Percentiles rank a stretch among this genome's conserved stretches.
phyloP scores from a whole-genome alignment of 2,113 vertebrate genomes.

The Prunella himalayana region DNA sequence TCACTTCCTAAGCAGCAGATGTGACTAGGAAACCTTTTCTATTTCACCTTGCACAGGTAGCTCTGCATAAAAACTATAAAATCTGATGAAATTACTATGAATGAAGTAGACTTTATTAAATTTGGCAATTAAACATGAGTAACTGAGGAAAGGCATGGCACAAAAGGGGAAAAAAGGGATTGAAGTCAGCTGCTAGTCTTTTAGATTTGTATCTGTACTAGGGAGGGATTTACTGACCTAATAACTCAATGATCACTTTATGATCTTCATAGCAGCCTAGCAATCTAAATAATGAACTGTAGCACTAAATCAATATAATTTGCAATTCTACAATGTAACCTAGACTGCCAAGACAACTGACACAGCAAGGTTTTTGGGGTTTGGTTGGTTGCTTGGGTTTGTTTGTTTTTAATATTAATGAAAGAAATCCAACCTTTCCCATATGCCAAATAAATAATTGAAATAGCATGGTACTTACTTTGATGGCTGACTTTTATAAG shows the following conservation, averaged over 20 bases:
- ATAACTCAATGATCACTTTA: background rate
- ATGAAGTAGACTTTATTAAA: background rate
- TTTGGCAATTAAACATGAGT: background rate
- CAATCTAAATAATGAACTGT: background rate
- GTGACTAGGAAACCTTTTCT: background rate
- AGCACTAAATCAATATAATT: background rate
- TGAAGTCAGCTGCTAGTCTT: background rate
- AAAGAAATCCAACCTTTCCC: background rate
- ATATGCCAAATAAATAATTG: background rate
- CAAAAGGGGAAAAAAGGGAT: background rate
- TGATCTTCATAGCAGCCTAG: background rate
- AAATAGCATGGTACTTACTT: background rate
- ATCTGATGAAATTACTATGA: background rate
- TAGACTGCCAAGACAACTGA: background rate
- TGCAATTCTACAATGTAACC: background rate
- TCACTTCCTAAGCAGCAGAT: background rate
- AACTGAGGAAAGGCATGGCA: background rate
- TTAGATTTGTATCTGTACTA: background rate
- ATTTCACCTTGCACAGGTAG: background rate
- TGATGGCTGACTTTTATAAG: background rate
- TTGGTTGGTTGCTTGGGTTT: background rate
- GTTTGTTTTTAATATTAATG: background rate
- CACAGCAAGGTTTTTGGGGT: background rate
- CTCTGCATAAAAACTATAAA: background rate
- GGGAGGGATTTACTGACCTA: background rate